These are phyloP conservation scores for Helarctos malayanus DNA, from an alignment of 2,797 vertebrate genomes.

Conservation along the genomic window DNA sequence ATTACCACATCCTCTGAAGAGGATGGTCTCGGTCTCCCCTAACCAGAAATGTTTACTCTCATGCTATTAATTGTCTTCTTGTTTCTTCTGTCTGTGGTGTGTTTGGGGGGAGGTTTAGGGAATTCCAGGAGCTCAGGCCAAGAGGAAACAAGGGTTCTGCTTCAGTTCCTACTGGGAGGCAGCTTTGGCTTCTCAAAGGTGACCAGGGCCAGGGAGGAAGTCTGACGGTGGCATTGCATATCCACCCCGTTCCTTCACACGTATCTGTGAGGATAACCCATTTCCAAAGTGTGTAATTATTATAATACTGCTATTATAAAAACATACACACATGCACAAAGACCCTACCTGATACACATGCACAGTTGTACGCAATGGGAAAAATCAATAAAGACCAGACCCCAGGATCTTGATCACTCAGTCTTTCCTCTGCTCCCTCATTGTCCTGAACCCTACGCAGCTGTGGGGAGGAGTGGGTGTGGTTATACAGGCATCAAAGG, in stretches of 20 bases:
- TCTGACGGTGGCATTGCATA: neutral
- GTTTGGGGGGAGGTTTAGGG: neutral
- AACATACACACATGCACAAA: conserved; percentile 65
- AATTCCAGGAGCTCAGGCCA: neutral
- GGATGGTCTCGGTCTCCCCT: neutral
- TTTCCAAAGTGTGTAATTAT: conserved; percentile 83
- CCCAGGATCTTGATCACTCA: neutral
- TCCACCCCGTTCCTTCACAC: conserved; percentile 74
- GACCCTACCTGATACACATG: conserved; percentile 81
- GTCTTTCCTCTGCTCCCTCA: neutral
- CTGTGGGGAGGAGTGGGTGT: no score
- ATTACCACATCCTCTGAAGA: neutral
- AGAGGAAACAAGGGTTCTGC: neutral
- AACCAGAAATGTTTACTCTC: neutral
- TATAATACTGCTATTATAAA: conserved; percentile 75
- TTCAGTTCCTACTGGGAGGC: neutral
- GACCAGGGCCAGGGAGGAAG: neutral
- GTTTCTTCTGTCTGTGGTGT: neutral
- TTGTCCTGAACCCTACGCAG: neutral
- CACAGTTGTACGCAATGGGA: conserved; percentile 81
- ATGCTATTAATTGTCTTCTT: neutral
- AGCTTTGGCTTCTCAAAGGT: neutral
- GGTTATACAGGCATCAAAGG: neutral
- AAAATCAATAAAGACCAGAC: conserved; percentile 66
- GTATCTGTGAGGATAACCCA: conserved; percentile 87